Evolutionary conservation across 2,888 invertebrate species (phyloP), one percentile per base, ranked within the genome.

Genomic region (Crioceris asparagi): DNA sequence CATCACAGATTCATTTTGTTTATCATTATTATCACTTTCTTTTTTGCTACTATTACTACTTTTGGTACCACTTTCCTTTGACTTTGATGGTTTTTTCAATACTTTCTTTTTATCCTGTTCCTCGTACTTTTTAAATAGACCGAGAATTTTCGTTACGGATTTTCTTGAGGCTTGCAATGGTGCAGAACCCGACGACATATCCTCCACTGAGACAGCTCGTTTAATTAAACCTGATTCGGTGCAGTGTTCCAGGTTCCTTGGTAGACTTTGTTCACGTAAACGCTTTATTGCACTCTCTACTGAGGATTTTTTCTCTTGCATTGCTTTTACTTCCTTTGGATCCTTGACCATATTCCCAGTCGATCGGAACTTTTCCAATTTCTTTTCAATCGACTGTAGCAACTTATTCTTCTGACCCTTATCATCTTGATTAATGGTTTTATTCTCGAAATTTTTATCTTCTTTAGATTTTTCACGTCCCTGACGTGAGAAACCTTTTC

Each of bases 351-450:
- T 65, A 40, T 65, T 54, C 30, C 57, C 56, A 25, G 59, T 56
- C 3, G 60, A 53, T 15, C 72, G 67, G 23, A 82, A 69, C 57
- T 79, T 82, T 61, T 82, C 82, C 53, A 81, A 69, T 58, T 79
- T 81, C 55, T 83, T 83, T 29, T 87, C 84, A 50, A 86, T 74
- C 0, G 78, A 77, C 55, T 83, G 83, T 26, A 86, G 65, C 48
- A 87, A 68, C 42, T 71, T 73, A 48, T 70, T 68, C 48, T 67
- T 69, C 39, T 55, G 55, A 1, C 47, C 47, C 35, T 57, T 54
- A 16, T 59, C 56, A 48, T 59, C 53, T 34, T 56, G 56, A 32
- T 55, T 55, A 27, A 51, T 53, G 25, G 32, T 51, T 47, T 57
- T 56, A 29, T 55, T 56, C 2, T 46, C 37, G 36, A 54, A 53